Conservation (phyloP, 2,113 vertebrate species). For the Abramis brama region DNA sequence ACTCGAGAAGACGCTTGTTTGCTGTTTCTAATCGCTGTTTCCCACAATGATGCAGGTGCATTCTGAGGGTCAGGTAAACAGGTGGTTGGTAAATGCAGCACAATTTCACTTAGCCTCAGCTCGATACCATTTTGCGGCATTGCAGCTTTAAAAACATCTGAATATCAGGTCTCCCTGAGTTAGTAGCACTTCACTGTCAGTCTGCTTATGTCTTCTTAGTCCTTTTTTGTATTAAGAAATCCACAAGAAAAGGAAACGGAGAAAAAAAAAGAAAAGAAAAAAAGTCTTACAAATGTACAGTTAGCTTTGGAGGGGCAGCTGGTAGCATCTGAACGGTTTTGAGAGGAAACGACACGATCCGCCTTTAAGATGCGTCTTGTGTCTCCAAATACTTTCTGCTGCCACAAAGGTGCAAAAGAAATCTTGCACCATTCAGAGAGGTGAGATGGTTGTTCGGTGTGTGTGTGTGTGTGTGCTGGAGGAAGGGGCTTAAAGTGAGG, state of each 20-base stretch:
- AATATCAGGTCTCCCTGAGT: conserved; percentile 61
- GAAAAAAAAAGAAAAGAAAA: conserved; percentile 45
- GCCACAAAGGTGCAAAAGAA: conserved; percentile 52
- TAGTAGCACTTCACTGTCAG: conserved; percentile 63
- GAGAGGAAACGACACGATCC: conserved; percentile 52
- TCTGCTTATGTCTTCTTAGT: conserved; percentile 46
- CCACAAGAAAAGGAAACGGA: conserved; percentile 49
- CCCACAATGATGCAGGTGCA: neutral
- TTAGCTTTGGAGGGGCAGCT: conserved; percentile 72
- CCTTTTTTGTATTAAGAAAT: conserved; percentile 47
- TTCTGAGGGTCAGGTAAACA: conserved; percentile 23
- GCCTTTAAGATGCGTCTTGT: conserved; percentile 6
- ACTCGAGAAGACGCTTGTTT: neutral
- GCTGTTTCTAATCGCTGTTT: neutral
- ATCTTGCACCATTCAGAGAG: conserved; percentile 32
- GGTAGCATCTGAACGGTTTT: conserved; percentile 52
- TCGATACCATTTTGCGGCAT: conserved; percentile 5
- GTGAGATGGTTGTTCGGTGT: conserved; percentile 23
- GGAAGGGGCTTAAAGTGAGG: no score
- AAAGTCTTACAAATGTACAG: conserved; percentile 66
- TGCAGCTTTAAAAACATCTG: conserved; percentile 25
- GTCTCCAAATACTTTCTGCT: conserved; percentile 36
- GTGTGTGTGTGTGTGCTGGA: neutral
- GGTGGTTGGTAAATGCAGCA: conserved; percentile 19
- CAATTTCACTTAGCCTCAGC: conserved; percentile 28